These are phyloP conservation scores for Megaceryle maxima DNA, from an alignment of 2,113 vertebrate species.

Conservation along the genomic window DNA sequence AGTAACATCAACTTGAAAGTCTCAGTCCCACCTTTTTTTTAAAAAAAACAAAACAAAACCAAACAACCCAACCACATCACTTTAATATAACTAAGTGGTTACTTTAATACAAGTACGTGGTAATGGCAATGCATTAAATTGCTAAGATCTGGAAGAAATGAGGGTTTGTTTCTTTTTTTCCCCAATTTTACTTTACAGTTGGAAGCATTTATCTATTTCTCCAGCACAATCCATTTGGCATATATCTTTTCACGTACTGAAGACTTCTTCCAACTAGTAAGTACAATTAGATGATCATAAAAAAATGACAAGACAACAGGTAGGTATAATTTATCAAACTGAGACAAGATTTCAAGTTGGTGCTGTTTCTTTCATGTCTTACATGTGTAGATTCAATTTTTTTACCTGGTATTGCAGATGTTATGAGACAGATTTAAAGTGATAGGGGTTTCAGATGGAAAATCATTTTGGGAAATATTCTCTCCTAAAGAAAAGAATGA, in stretches of 20 bases:
- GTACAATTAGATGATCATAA: neutral
- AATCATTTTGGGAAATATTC: slow-evolving; percentile 68
- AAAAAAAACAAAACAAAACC: too few relatives aligned
- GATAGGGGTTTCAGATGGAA: slow-evolving; percentile 73
- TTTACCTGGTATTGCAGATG: slow-evolving; percentile 80
- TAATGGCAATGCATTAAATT: neutral
- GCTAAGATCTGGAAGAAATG: neutral
- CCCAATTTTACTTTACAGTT: neutral
- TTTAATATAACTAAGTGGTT: neutral
- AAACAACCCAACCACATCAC: neutral
- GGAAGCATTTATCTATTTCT: neutral
- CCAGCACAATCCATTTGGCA: neutral
- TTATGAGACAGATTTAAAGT: slow-evolving; percentile 76
- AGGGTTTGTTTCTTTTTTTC: neutral
- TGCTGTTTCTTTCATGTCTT: slow-evolving; percentile 23
- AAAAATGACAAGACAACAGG: neutral
- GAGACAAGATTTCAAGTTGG: slow-evolving; percentile 44
- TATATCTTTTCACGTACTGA: neutral
- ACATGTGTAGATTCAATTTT: neutral
- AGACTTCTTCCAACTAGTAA: neutral
- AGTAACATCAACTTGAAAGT: slow-evolving; percentile 54
- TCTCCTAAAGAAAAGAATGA: slow-evolving; percentile 76
- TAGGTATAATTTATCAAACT: neutral
- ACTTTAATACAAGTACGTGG: neutral
- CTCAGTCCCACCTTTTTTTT: neutral